Evolutionary conservation across 2,797 vertebrate species (phyloP), one percentile per base, ranked within the genome.

Genomic region (Danio tinwini): DNA sequence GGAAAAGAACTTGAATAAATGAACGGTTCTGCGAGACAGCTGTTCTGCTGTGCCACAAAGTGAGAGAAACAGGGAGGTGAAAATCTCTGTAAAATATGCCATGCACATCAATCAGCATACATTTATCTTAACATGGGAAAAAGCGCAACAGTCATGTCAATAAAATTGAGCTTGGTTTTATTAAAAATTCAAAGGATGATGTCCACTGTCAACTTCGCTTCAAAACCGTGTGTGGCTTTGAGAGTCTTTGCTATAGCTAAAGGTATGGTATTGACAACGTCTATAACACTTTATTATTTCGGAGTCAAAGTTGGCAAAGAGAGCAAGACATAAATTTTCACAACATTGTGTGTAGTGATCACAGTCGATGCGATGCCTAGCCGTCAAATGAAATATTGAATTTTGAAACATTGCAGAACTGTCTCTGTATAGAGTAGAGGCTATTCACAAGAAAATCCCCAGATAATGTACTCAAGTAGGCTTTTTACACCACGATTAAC

Each of bases 1-100:
- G 74, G 80, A 85, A 82, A 83, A 83, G 67, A 80, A 65, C 42
- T 74, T 71, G 80, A 83, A 83, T 86, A 83, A 86, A 83, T 85
- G 80, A 85, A 82, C 59, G 76, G 47, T 82, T 81, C 76, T 56
- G 63, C 78, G 69, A 85, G 83, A 83, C 83, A 83, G 73, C 79
- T 83, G 79, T 83, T 83, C 71, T 68, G 75, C 78, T 74, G 53
- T 59, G 37, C 80, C 82, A 75, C 55, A 52, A 61, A 82, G 50
- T 70, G 67, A 81, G 73, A 72, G 74, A 74, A 65, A 70, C 56
- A 13, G 59, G 77, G 52, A 44, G 75, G 17, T 16, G 19, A 82
- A 70, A 82, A 79, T 50, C 17, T 63, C 73, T 73, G 62, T 56
- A 73, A 73, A 76, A 85, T 59, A 80, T 77, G 65, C 70, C 61